A percentile compares a stretch with the other conserved stretches of the same genome.
Conservation (phyloP, 1,140 invertebrate species). For the Heliconius nattereri region DNA sequence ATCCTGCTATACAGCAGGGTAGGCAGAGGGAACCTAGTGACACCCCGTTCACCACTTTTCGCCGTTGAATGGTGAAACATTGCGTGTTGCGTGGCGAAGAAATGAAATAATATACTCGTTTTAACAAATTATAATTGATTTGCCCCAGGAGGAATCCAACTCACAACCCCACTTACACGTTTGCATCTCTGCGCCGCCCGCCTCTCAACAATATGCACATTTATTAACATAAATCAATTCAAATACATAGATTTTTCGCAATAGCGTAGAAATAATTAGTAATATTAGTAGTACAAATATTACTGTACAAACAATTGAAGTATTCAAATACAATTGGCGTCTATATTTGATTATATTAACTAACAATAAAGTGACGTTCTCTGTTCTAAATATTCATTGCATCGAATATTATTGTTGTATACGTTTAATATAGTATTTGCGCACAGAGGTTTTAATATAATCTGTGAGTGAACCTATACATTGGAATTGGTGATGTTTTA, state of each 20-base stretch:
- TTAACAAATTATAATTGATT: too few species aligned
- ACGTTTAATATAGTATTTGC: background rate
- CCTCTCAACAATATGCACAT: too few species aligned
- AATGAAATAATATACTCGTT: too few species aligned
- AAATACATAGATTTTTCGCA: background rate
- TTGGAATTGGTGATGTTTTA: background rate
- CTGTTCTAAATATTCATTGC: background rate
- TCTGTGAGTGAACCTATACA: background rate
- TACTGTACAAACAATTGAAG: background rate
- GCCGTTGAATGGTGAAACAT: too few species aligned
- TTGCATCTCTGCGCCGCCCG: too few species aligned
- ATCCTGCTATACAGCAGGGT: too few species aligned
- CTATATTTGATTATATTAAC: constrained; percentile 10
- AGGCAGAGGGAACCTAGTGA: too few species aligned
- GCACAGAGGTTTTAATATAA: background rate
- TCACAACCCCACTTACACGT: too few species aligned
- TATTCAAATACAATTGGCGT: background rate
- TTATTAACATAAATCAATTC: background rate
- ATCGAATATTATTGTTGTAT: background rate
- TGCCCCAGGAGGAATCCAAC: too few species aligned
- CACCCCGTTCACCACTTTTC: too few species aligned
- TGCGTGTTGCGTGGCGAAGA: too few species aligned
- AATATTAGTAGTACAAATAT: background rate
- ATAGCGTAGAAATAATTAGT: background rate
- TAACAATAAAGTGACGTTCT: background rate